phyloP scores from a whole-genome alignment of 2,797 vertebrate genomes.

The Pogonophryne albipinna region DNA sequence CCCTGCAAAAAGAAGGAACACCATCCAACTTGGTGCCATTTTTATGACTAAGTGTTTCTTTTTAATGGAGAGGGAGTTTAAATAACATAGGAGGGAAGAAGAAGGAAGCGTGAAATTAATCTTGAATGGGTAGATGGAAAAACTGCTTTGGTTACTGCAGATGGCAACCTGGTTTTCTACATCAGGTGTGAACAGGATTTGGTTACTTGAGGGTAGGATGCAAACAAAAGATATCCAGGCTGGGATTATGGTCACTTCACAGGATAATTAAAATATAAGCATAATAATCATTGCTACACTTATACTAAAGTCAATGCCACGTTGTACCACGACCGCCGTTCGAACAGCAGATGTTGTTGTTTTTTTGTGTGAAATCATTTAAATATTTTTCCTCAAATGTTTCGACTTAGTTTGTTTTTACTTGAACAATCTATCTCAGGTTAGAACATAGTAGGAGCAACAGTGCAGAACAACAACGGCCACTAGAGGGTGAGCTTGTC shows the following conservation, averaged over 20 bases:
- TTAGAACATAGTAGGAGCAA: not conserved
- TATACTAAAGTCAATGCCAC: not conserved
- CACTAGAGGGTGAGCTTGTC: constrained; percentile 63
- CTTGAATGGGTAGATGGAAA: constrained; percentile 37
- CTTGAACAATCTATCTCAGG: not conserved
- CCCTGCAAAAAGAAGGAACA: constrained; percentile 49
- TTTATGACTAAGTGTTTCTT: constrained; percentile 43
- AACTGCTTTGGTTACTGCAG: constrained; percentile 28
- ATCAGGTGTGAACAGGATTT: constrained; percentile 58
- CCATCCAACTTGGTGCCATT: constrained; percentile 69
- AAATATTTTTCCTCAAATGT: no score
- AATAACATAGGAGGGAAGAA: constrained; percentile 59
- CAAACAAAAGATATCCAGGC: constrained; percentile 20
- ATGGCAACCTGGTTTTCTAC: constrained; percentile 37
- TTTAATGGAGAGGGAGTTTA: constrained; percentile 63
- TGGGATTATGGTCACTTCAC: constrained; percentile 19
- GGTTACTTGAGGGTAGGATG: constrained; percentile 51
- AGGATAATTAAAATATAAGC: constrained; percentile 31
- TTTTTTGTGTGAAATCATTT: not conserved
- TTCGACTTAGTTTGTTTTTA: not conserved
- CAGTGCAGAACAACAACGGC: not conserved
- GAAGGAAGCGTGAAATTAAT: constrained; percentile 52
- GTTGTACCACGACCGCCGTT: not conserved
- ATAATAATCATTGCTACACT: not conserved
- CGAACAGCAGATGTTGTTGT: not conserved